These are phyloP conservation scores for Agelastica alni DNA, from an alignment of 2,888 invertebrate genomes.

Conservation along the genomic window DNA sequence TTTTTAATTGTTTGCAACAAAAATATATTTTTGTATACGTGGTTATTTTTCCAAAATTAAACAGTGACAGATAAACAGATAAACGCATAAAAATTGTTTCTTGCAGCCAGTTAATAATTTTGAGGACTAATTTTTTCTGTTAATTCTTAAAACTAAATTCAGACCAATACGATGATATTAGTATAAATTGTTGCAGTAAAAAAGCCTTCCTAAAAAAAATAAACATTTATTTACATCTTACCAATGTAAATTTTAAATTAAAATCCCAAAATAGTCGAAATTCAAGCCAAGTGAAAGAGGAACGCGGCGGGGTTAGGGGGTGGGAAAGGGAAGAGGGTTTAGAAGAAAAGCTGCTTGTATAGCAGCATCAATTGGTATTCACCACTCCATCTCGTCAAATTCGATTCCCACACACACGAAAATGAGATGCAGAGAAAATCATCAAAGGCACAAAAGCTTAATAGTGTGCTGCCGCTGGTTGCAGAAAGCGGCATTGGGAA, in stretches of 20 bases:
- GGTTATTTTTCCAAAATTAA: too few relatives aligned
- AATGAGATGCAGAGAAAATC: conserved; percentile 60
- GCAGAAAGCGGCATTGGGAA: conserved; percentile 20
- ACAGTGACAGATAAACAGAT: too few relatives aligned
- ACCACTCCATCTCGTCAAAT: conserved; percentile 57
- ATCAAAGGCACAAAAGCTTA: conserved; percentile 59
- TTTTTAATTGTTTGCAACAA: too few relatives aligned
- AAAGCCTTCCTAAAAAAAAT: too few relatives aligned
- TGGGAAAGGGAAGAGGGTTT: conserved; percentile 25
- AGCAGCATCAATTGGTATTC: conserved; percentile 56
- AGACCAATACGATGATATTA: too few relatives aligned
- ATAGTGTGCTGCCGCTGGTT: conserved; percentile 46
- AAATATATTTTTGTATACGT: too few relatives aligned
- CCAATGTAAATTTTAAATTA: conserved; percentile 35
- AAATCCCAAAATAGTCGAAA: conserved; percentile 39
- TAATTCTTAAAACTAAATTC: too few relatives aligned
- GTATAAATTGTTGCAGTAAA: too few relatives aligned
- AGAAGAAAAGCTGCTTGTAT: conserved; percentile 50
- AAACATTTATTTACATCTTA: too few relatives aligned
- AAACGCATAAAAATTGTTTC: too few relatives aligned
- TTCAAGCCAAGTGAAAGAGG: conserved; percentile 31
- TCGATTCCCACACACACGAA: conserved; percentile 57
- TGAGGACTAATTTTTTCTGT: too few relatives aligned
- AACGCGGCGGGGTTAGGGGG: conserved; percentile 5
- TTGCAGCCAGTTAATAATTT: too few relatives aligned